phyloP scores from a whole-genome alignment of 2,797 vertebrate species.

The Sarcophilus harrisii region DNA sequence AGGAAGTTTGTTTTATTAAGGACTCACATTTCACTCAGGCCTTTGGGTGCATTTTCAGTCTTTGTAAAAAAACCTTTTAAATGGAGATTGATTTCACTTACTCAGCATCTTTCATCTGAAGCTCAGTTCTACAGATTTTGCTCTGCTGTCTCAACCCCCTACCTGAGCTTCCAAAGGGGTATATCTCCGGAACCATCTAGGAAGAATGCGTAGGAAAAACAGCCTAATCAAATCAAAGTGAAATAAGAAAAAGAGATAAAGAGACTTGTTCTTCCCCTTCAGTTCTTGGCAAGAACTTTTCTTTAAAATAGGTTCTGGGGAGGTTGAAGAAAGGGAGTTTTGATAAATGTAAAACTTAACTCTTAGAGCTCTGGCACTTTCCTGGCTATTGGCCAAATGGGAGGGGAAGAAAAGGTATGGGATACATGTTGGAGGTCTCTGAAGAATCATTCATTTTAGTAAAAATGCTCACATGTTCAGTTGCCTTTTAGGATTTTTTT shows the following conservation, averaged over 20 bases:
- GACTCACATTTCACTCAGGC: rapidly evolving
- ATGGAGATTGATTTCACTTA: background rate
- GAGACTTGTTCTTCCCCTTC: background rate
- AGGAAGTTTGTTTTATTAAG: background rate
- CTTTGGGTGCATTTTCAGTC: background rate
- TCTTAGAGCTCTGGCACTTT: constrained; percentile 69
- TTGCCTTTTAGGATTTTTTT: constrained; percentile 31
- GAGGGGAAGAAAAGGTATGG: constrained; percentile 71
- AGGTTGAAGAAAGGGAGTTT: constrained; percentile 63
- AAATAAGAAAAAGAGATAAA: constrained; percentile 6
- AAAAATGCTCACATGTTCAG: constrained; percentile 72
- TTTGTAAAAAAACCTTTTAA: background rate
- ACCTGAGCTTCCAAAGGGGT: background rate
- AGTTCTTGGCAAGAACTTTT: constrained; percentile 27
- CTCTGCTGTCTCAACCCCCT: background rate
- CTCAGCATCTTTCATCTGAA: background rate
- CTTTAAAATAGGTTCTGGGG: constrained; percentile 42
- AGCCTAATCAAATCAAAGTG: background rate
- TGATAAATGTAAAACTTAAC: constrained; percentile 80
- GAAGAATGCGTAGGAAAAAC: background rate
- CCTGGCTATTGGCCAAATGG: constrained; percentile 69
- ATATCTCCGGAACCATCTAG: background rate
- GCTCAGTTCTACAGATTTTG: background rate
- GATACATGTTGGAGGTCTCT: constrained; percentile 76
- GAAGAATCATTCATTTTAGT: constrained; percentile 73